Base-by-base conservation (phyloP, 2,888 invertebrate genomes). In the Diabrotica balteata region DNA sequence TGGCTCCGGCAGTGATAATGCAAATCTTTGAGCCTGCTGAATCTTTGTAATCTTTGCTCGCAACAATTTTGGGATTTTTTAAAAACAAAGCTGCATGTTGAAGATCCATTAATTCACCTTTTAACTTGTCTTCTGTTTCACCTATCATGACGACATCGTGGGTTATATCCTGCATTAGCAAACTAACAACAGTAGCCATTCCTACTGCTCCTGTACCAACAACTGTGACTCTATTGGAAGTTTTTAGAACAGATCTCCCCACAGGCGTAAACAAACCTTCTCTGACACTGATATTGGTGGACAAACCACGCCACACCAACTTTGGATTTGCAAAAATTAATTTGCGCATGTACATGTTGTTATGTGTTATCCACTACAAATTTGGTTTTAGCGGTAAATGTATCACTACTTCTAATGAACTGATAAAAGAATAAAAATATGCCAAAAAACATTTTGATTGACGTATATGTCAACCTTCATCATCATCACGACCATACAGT, bases 161-260 rank as follows among this genome's bases (percentile, higher is more conserved):
- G 7, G 93, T 91, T 44, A 95, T 89, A 69, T 90, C 93, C 87
- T 94, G 93, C 11, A 94, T 91, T 60, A 96, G 87, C 81, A 96
- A 89, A 72, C 92, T 91, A 86, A 94, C 94, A 45, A 94, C 94
- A 74, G 93, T 92, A 1, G 95, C 95, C 95, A 96, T 96, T 72
- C 96, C 96, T 66, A 96, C 96, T 84, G 92, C 92, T 2, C 96
- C 96, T n/a, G 92, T 90, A 22, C 96, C 96, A 32, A 96, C 95
- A 67, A 96, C 88, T 9, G 95, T 93, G 69, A 96, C 88, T 85
- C 94, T 95, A 80, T 89, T 90, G 59, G 88, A 89, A 5, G 88
- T 83, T 9, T 84, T 84, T 47, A 85, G 80, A 46, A 86, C 80
- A 1, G 87, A 87, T 69, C 87, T 85, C 32, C 86, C 85, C 32